phyloP scores from a whole-genome alignment of 2,888 invertebrate genomes.

The Polyommatus icarus region DNA sequence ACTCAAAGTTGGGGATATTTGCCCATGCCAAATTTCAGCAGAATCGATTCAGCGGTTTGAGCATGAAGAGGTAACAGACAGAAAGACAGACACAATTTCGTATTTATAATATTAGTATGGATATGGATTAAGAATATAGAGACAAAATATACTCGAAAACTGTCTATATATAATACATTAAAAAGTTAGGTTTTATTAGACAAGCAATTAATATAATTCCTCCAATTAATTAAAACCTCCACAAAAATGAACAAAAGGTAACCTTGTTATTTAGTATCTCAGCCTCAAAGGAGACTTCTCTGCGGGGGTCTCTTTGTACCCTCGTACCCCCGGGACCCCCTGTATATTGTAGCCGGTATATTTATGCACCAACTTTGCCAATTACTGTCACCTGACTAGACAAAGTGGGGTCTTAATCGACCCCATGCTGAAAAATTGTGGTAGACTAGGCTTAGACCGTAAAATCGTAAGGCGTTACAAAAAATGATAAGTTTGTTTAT shows the following conservation, averaged over 20 bases:
- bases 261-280: slow-evolving; percentile 19
- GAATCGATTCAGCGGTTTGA: too few species aligned
- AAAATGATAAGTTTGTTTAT: not conserved
- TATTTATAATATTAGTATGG: too few species aligned
- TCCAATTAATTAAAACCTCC: not conserved
- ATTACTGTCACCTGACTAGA: slow-evolving; percentile 63
- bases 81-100: too few species aligned
- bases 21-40: too few species aligned
- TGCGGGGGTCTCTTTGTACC: not conserved
- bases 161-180: not conserved
- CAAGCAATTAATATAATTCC: not conserved
- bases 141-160: not conserved
- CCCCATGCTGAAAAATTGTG: slow-evolving; percentile 20
- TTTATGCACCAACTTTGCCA: slow-evolving; percentile 76
- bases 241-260: slow-evolving; percentile 18
- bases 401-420: slow-evolving; percentile 34
- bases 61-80: too few species aligned
- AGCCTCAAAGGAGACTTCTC: slow-evolving; percentile 20
- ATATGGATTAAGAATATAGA: too few species aligned
- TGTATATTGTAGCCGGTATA: slow-evolving; percentile 69
- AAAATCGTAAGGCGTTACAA: not conserved
- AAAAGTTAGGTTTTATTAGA: not conserved
- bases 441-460: not conserved
- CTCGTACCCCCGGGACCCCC: slow-evolving; percentile 25
- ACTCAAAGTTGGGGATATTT: too few species aligned